Conservation (phyloP, 1,140 invertebrate species). For the Phymastichus coffea region DNA sequence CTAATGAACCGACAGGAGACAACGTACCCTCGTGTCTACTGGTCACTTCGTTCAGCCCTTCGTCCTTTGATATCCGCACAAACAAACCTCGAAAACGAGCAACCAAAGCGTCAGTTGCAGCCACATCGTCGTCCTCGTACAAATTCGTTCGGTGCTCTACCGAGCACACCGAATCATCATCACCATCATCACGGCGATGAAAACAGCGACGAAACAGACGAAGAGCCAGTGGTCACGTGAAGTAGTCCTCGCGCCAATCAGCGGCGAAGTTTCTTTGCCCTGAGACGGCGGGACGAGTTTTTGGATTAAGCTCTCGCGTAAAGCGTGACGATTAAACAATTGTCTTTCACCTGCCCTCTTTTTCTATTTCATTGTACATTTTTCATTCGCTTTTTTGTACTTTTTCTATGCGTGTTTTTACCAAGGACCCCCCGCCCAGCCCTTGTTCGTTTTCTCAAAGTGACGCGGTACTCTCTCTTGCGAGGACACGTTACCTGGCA, state of each 20-base stretch:
- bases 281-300: slow-evolving; percentile 10
- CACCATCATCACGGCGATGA: no score
- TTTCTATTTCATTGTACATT: slow-evolving; percentile 26
- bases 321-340: no score
- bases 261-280: slow-evolving; percentile 8
- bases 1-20: slow-evolving; percentile 74
- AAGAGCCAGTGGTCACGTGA: slow-evolving; percentile 42
- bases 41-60: slow-evolving; percentile 68
- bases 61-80: slow-evolving; percentile 64
- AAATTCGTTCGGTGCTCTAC: slow-evolving; percentile 37
- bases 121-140: slow-evolving; percentile 40
- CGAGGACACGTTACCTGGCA: no score
- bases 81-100: slow-evolving; percentile 27
- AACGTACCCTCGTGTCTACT: slow-evolving; percentile 70
- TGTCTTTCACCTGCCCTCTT: no score
- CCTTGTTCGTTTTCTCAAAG: no score
- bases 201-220: slow-evolving; percentile 50
- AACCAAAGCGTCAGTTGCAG: slow-evolving; percentile 32
- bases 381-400: slow-evolving; percentile 29
- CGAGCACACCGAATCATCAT: slow-evolving; percentile 36
- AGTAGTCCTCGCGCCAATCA: neutral
- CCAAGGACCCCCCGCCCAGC: no score
- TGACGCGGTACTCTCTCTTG: no score
- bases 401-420: no score
- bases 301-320: no score